Conservation (phyloP, 2,113 vertebrate genomes). For the Urocolius indicus region DNA sequence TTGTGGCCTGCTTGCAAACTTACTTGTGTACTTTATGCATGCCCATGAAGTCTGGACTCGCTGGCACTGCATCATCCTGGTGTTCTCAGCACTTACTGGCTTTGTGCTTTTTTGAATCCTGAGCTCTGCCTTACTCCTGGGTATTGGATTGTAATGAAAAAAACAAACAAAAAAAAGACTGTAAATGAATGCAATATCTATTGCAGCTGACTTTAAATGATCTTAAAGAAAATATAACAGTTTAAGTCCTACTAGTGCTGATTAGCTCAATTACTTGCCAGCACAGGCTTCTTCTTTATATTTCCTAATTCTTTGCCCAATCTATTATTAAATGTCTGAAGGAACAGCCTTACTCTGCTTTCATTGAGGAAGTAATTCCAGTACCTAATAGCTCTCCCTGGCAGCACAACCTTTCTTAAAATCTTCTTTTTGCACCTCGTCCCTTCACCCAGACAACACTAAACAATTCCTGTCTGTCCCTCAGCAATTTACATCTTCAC, state of each 20-base stretch:
- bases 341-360: constrained; percentile 56
- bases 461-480: constrained; percentile 41
- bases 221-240: neutral
- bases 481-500: constrained; percentile 33
- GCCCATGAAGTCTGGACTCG: constrained; percentile 17
- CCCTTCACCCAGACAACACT: neutral
- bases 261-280: constrained; percentile 57
- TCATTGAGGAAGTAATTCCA: constrained; percentile 72
- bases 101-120: constrained; percentile 7
- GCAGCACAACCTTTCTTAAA: constrained; percentile 57
- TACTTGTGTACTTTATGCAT: constrained; percentile 6
- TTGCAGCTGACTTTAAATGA: constrained; percentile 42
- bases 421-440: constrained; percentile 54
- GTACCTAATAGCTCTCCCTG: constrained; percentile 59
- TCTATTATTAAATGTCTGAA: constrained; percentile 74
- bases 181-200: constrained; percentile 35
- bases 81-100: neutral
- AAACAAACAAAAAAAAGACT: neutral
- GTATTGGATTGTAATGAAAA: constrained; percentile 18
- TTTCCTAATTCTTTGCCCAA: constrained; percentile 70
- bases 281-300: constrained; percentile 60
- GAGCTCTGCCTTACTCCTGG: constrained; percentile 28
- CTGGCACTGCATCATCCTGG: neutral
- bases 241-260: constrained; percentile 14
- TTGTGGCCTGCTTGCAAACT: constrained; percentile 54